Conservation (phyloP, 2,797 vertebrate genomes). For the Cygnus olor region DNA sequence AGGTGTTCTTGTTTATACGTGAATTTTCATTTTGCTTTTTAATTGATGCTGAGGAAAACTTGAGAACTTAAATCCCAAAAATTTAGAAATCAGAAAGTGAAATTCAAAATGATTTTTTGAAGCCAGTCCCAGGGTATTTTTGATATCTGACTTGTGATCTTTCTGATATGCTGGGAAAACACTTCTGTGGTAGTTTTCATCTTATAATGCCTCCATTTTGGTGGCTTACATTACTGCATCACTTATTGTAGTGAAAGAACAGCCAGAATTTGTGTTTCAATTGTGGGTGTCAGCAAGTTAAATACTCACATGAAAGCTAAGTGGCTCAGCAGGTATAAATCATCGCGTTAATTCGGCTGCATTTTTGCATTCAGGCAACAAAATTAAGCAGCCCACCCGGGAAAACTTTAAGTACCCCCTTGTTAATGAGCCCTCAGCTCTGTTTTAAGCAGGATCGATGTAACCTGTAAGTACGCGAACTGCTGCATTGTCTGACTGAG, state of each 20-base stretch:
- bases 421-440: background rate
- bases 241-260: background rate
- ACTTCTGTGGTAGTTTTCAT: background rate
- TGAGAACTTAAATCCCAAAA: background rate
- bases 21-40: background rate
- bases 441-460: background rate
- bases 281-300: background rate
- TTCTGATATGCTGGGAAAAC: background rate
- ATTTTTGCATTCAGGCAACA: background rate
- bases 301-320: background rate
- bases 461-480: background rate
- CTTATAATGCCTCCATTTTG: background rate
- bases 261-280: background rate
- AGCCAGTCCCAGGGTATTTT: background rate
- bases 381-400: background rate
- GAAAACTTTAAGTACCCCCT: background rate
- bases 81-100: background rate
- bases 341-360: background rate
- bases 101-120: background rate
- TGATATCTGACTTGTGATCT: background rate
- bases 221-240: background rate
- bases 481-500: background rate
- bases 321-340: constrained; percentile 27
- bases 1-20: background rate
- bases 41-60: background rate